Conservation (phyloP, 37 sponge, comb jelly and placozoan genomes). For the Oopsacas minuta region DNA sequence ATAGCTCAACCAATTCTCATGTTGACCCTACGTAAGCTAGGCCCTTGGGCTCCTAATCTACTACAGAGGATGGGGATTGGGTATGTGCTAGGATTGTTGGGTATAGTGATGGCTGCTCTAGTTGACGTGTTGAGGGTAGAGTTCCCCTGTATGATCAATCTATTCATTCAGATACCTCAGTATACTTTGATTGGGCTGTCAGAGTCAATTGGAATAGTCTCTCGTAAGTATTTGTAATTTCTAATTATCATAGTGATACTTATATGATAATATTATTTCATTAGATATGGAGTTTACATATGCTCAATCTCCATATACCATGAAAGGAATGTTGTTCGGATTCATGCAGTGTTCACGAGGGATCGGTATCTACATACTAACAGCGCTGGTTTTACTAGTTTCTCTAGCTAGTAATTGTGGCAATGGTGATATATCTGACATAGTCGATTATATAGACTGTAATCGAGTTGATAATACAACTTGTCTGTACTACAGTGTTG, state of each 20-base stretch:
- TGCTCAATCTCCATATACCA: neutral
- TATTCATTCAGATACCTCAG: neutral
- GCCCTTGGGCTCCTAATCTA: neutral
- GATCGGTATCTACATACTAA: neutral
- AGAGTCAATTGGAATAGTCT: neutral
- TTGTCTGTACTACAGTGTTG: neutral
- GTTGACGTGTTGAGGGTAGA: neutral
- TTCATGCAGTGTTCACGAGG: slow-evolving; percentile 8
- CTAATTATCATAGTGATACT: too few relatives aligned
- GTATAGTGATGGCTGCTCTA: neutral
- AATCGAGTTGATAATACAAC: neutral
- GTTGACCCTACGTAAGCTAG: neutral
- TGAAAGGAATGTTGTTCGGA: slow-evolving; percentile 2
- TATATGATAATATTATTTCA: neutral
- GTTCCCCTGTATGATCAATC: neutral
- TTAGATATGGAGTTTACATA: neutral
- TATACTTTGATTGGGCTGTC: neutral
- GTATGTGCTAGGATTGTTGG: neutral
- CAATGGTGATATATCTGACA: neutral
- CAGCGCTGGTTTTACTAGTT: neutral
- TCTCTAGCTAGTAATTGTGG: neutral
- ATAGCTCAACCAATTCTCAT: neutral
- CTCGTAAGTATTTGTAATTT: too few relatives aligned
- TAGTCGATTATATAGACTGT: neutral
- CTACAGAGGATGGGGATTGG: slow-evolving; percentile 6